phyloP scores from a whole-genome alignment of 2,113 vertebrate species.

The Eptesicus fuscus region DNA sequence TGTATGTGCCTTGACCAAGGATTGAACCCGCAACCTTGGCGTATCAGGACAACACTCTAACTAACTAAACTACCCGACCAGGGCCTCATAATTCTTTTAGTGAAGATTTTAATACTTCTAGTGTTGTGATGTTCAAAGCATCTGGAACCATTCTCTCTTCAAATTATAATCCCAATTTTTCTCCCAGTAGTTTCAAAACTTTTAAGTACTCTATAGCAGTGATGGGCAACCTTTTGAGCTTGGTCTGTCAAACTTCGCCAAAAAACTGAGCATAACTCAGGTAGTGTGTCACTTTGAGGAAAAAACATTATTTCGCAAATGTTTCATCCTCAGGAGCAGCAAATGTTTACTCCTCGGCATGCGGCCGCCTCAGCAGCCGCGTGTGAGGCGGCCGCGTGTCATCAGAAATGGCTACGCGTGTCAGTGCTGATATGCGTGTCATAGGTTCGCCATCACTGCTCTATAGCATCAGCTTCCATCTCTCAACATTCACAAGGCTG shows the following conservation, averaged over 20 bases:
- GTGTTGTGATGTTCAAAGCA: background rate
- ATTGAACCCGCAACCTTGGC: background rate
- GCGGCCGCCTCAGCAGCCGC: no score
- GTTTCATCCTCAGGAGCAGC: no score
- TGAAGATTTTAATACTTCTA: conserved; percentile 7
- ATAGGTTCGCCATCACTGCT: no score
- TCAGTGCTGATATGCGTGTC: no score
- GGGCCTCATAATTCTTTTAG: background rate
- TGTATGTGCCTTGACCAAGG: background rate
- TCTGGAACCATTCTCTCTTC: background rate
- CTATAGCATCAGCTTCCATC: background rate
- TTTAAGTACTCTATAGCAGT: background rate
- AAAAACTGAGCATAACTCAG: no score
- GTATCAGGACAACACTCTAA: background rate
- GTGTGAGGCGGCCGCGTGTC: no score
- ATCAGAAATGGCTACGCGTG: no score
- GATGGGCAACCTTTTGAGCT: no score
- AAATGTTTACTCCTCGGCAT: no score
- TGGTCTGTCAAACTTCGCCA: no score
- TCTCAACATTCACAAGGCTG: background rate
- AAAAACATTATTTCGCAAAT: no score
- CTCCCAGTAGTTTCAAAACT: background rate
- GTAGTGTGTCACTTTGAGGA: no score
- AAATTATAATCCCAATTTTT: background rate
- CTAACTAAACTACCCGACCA: background rate